These are phyloP conservation scores for Dynastes maya DNA, from an alignment of 2,888 invertebrate species.

Conservation along the genomic window DNA sequence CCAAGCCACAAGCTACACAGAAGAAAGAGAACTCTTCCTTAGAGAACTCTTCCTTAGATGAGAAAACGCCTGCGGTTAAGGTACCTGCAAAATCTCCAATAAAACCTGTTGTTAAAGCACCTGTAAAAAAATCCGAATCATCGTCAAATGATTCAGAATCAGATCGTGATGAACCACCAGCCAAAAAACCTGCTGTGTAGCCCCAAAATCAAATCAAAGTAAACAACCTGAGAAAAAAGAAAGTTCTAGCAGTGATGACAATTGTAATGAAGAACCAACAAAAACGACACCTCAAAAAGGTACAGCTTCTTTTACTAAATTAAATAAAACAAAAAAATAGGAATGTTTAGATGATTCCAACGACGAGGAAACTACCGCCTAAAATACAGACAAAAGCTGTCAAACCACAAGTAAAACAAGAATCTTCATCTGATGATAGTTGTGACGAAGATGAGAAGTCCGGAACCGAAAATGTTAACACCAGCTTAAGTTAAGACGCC, in stretches of 20 bases:
- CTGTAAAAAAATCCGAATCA: constrained; percentile 48
- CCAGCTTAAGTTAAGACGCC: constrained; percentile 58
- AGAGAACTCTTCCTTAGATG: constrained; percentile 53
- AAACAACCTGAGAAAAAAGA: constrained; percentile 60
- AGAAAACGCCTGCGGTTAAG: constrained; percentile 48
- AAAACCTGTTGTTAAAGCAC: constrained; percentile 31
- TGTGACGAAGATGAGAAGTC: constrained; percentile 54
- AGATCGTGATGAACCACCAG: constrained; percentile 65
- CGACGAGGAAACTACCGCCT: constrained; percentile 46
- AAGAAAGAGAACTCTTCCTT: constrained; percentile 59
- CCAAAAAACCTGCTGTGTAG: constrained; percentile 53
- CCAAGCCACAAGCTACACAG: constrained; percentile 52
- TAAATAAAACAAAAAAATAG: constrained; percentile 55
- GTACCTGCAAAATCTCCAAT: background rate
- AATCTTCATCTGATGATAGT: constrained; percentile 53
- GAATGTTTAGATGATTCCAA: constrained; percentile 59
- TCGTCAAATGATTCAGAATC: constrained; percentile 60
- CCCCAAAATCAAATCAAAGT: constrained; percentile 57
- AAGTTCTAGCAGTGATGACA: constrained; percentile 64
- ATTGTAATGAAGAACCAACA: constrained; percentile 61
- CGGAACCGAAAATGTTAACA: constrained; percentile 52
- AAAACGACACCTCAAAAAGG: constrained; percentile 53
- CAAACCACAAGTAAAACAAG: constrained; percentile 54
- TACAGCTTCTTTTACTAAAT: constrained; percentile 51
- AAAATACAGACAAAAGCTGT: constrained; percentile 37